Evolutionary conservation across 2,888 invertebrate genomes (phyloP), one percentile per base, ranked within the genome.

Genomic region (Aquatica leii): DNA sequence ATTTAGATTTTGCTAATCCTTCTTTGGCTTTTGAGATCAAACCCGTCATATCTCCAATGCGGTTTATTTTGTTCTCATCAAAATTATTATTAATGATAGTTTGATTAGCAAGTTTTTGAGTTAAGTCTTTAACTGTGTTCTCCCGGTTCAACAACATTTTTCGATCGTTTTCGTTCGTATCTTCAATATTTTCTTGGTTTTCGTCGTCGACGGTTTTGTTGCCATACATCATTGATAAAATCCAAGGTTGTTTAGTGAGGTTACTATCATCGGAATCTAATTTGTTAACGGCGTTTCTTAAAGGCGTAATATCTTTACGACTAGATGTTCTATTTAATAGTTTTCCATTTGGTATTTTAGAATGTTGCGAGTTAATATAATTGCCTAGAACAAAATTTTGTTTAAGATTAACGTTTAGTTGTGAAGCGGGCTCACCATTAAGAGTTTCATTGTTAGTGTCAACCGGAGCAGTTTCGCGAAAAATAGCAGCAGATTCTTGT

Each of bases 1-100:
- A 92, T 79, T 93, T 93, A 62, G 93, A 93, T 81, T 93, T 93
- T 14, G 92, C 92, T 74, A 96, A 84, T 73, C 94, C 95, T 81
- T 95, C 94, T 65, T 95, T 97, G 76, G 96, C 96, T 84, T 95
- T 95, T 55, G 92, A 93, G 70, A 97, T 94, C 71, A 97, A 86
- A 49, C 96, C 96, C 62, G 92, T 90, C 90, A 94, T 92, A 75
- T 94, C 93, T 43, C 92, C 91, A 64, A 93, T 90, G 79, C 91
- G 83, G 69, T 86, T 83, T 24, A 78, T 68, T 65, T 86, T 84
- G 71, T 86, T 88, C 24, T 88, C 88, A 67, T 90, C 90, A 1
- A 80, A 75, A 12, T 80, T 79, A 69, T 81, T 84, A 59, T 85
- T 84, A 62, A 87, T 79, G 58, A 86, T 82, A 76, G 85, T 87